These are phyloP conservation scores for Hipposideros armiger DNA, from an alignment of 2,113 vertebrate genomes.

Conservation along the genomic window DNA sequence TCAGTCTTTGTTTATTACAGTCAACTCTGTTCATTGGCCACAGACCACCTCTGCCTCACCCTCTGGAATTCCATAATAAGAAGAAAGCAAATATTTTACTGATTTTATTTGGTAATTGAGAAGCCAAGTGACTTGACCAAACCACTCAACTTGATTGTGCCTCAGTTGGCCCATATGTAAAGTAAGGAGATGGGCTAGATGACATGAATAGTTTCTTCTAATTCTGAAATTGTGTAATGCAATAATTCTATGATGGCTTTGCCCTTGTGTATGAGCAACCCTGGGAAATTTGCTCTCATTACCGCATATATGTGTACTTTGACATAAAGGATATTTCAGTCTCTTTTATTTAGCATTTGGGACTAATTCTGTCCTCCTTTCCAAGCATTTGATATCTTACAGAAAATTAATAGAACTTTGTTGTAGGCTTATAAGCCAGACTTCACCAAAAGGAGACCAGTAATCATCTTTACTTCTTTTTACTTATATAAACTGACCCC, in stretches of 20 bases:
- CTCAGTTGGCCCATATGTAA: neutral
- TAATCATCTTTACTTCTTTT: neutral
- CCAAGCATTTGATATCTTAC: conserved; percentile 54
- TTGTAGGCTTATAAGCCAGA: neutral
- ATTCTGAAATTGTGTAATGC: neutral
- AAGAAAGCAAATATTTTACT: neutral
- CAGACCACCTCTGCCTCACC: neutral
- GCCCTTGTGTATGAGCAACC: neutral
- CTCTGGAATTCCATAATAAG: neutral
- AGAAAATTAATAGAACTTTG: conserved; percentile 64
- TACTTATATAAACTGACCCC: neutral
- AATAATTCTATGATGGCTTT: neutral
- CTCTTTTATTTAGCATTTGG: conserved; percentile 44
- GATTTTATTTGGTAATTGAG: conserved; percentile 2
- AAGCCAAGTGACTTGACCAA: neutral
- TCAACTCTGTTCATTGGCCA: neutral
- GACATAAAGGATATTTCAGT: conserved; percentile 23
- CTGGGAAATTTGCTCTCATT: neutral
- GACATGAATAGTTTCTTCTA: neutral
- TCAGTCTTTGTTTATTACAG: neutral
- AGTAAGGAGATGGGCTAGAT: neutral
- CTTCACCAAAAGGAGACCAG: conserved; percentile 11
- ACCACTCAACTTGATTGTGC: neutral
- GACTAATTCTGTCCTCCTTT: conserved; percentile 64
- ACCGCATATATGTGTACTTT: neutral